phyloP scores from a whole-genome alignment of 2,888 invertebrate genomes.

The Coenonympha arcania region DNA sequence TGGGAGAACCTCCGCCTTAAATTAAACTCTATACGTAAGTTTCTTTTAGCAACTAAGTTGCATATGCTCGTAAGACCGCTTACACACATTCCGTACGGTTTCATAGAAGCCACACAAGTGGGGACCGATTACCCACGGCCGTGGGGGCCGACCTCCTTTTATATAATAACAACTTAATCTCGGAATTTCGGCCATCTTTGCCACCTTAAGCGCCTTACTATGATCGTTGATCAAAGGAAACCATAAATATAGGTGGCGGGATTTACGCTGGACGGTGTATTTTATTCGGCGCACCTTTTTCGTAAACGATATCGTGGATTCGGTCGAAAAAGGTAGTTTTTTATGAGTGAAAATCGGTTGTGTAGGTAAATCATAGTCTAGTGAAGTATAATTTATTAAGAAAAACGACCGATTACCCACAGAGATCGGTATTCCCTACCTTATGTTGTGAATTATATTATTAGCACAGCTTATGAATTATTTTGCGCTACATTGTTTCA shows the following conservation, averaged over 20 bases:
- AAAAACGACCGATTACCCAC: no score
- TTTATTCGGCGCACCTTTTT: not conserved
- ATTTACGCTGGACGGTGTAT: not conserved
- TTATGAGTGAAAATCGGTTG: not conserved
- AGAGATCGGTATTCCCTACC: no score
- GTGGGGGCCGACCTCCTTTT: constrained; percentile 18
- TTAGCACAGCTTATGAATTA: no score
- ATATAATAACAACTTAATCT: constrained; percentile 16
- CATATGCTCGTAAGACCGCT: not conserved
- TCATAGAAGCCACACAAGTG: not conserved
- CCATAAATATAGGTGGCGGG: constrained; percentile 15
- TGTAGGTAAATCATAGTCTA: not conserved
- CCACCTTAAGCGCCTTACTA: constrained; percentile 14
- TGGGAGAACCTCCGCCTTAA: no score
- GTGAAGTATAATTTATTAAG: not conserved
- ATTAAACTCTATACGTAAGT: no score
- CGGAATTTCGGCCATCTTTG: constrained; percentile 12
- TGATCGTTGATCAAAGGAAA: constrained; percentile 15
- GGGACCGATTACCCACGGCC: constrained; percentile 10
- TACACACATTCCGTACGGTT: not conserved
- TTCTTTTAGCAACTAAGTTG: no score
- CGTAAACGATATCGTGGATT: constrained; percentile 1
- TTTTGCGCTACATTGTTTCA: no score
- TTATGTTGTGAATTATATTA: no score
- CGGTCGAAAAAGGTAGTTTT: not conserved